phyloP scores from a whole-genome alignment of 2,113 vertebrate genomes.

The Cololabis saira region DNA sequence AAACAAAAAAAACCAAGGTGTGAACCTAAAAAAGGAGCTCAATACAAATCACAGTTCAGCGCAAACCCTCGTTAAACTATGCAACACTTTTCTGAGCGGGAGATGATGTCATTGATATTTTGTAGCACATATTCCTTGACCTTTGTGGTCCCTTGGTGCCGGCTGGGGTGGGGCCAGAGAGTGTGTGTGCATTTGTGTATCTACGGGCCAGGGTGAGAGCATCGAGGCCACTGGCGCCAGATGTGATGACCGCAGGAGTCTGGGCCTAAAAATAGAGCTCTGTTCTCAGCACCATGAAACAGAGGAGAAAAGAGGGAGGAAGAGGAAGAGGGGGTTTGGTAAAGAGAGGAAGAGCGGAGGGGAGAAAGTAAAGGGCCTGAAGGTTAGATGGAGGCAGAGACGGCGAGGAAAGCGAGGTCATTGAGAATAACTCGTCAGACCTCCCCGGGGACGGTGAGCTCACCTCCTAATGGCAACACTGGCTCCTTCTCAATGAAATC shows the following conservation, averaged over 20 bases:
- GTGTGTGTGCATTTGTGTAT: slow-evolving; percentile 64
- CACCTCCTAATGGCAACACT: slow-evolving; percentile 80
- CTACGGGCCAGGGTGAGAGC: slow-evolving; percentile 70
- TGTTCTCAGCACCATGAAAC: slow-evolving; percentile 80
- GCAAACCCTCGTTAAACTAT: slow-evolving; percentile 28
- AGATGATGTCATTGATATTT: slow-evolving; percentile 75
- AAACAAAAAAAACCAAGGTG: slow-evolving; percentile 28
- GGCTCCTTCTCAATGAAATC: slow-evolving; percentile 82
- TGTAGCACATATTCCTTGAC: slow-evolving; percentile 63
- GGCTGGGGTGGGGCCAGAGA: slow-evolving; percentile 50
- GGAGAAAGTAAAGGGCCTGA: slow-evolving; percentile 43
- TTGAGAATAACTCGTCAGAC: slow-evolving; percentile 70
- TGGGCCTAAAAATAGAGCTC: slow-evolving; percentile 83
- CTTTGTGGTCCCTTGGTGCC: slow-evolving; percentile 65
- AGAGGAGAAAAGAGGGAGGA: slow-evolving; percentile 47
- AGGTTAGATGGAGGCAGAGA: slow-evolving; percentile 30
- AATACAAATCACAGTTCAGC: slow-evolving; percentile 37
- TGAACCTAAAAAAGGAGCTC: slow-evolving; percentile 15
- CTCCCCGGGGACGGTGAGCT: slow-evolving; percentile 78
- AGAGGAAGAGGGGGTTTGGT: slow-evolving; percentile 27
- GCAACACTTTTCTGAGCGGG: slow-evolving; percentile 33
- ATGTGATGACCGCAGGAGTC: slow-evolving; percentile 84
- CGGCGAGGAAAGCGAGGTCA: slow-evolving; percentile 61
- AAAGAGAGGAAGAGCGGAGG: slow-evolving; percentile 26
- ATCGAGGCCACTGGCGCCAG: slow-evolving; percentile 81